Evolutionary conservation across 2,113 vertebrate genomes (phyloP).

Genomic region (Drymodes brunneopygia): DNA sequence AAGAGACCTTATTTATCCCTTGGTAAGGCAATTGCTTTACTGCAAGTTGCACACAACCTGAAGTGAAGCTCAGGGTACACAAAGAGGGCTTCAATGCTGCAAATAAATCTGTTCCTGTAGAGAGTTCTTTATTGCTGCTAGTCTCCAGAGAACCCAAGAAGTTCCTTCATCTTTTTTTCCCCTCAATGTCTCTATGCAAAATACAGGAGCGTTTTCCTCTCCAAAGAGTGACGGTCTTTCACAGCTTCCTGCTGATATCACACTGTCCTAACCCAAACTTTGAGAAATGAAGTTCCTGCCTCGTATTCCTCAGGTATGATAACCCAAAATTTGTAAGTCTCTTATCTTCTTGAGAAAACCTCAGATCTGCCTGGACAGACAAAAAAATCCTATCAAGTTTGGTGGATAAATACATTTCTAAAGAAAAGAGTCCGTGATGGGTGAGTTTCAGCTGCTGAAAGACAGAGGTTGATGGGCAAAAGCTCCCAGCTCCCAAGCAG

Average conservation of each 20-base stretch:
- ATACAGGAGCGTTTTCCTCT: background rate
- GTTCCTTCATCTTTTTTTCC: background rate
- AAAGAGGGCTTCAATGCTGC: background rate
- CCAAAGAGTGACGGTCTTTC: background rate
- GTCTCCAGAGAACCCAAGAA: background rate
- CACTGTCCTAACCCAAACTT: background rate
- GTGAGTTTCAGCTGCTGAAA: background rate
- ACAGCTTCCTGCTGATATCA: background rate
- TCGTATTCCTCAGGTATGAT: background rate
- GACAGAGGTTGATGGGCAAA: accelerated
- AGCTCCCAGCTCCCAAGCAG: background rate
- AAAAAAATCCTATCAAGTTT: background rate
- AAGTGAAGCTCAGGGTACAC: background rate
- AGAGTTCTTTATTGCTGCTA: background rate
- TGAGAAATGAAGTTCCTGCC: background rate
- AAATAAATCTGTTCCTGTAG: background rate
- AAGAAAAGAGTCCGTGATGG: background rate
- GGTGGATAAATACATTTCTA: background rate
- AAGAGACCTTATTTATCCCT: background rate
- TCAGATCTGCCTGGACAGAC: background rate
- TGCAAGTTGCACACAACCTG: background rate
- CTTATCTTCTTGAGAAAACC: background rate
- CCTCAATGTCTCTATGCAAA: background rate
- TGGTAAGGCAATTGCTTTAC: background rate
- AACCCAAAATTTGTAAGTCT: background rate